phyloP scores from a whole-genome alignment of 2,797 vertebrate species.

The Paguma larvata region DNA sequence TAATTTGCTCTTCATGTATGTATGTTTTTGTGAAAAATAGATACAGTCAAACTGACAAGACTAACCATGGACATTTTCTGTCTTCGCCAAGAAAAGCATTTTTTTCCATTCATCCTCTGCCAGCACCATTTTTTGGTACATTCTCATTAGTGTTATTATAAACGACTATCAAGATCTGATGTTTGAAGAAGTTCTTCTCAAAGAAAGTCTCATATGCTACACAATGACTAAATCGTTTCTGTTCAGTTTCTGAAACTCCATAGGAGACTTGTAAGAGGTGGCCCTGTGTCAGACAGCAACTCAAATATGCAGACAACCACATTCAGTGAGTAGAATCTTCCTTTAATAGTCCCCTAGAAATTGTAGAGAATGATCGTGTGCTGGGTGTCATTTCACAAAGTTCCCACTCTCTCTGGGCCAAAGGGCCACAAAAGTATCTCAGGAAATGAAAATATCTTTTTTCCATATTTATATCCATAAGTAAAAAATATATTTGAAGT shows the following conservation, averaged over 20 bases:
- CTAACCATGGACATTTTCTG: not conserved
- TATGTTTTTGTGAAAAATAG: constrained; percentile 15
- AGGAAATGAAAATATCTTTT: constrained; percentile 10
- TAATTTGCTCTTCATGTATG: not conserved
- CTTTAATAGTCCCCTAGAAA: not conserved
- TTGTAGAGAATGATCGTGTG: not conserved
- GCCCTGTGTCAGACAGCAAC: not conserved
- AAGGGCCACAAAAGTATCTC: not conserved
- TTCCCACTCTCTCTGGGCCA: not conserved
- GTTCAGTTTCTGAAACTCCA: constrained; percentile 1
- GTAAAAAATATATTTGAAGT: constrained; percentile 9
- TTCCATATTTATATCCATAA: not conserved
- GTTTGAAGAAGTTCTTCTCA: not conserved
- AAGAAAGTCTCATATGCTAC: constrained; percentile 37
- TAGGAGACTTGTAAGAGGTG: not conserved
- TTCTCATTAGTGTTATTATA: not conserved
- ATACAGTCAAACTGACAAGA: not conserved
- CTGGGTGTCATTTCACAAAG: not conserved
- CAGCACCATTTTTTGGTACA: not conserved
- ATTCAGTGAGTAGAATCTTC: not conserved
- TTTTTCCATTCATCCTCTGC: constrained; percentile 10
- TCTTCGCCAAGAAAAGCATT: not conserved
- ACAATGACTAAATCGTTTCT: not conserved
- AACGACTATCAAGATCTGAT: constrained; percentile 7
- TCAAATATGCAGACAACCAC: not conserved